A percentile compares a stretch with the other conserved stretches of the same genome.
Evolutionary conservation across 2,888 invertebrate species (phyloP).

Genomic region (Cecidostiba fungosa): DNA sequence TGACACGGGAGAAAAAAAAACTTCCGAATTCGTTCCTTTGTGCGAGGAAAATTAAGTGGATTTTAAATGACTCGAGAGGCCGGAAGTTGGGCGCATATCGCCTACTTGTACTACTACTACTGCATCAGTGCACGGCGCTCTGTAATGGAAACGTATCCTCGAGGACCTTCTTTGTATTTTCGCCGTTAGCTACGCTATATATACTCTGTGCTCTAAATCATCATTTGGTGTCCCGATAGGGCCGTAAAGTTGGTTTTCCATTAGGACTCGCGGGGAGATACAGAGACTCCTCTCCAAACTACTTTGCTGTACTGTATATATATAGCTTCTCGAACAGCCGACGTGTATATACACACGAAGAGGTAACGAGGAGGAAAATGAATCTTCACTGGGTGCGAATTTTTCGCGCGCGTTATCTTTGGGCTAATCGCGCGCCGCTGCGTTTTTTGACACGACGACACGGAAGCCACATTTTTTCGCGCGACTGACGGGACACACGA

Average conservation of each 20-base stretch:
- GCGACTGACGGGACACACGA: not conserved
- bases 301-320: not conserved
- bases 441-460: not conserved
- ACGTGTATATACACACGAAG: not conserved
- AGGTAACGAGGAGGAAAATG: conserved; percentile 1
- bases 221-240: conserved; percentile 30
- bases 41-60: conserved; percentile 1
- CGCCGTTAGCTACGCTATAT: not conserved
- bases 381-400: not conserved
- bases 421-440: not conserved
- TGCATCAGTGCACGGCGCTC: not conserved
- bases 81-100: not conserved
- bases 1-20: not conserved
- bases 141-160: conserved; percentile 20
- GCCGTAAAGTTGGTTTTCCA: conserved; percentile 41
- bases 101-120: not conserved
- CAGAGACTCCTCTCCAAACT: not conserved
- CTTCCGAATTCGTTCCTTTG: not conserved
- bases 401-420: not conserved
- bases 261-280: not conserved
- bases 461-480: not conserved
- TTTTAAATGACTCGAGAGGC: not conserved
- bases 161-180: conserved; percentile 9
- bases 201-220: conserved; percentile 32
- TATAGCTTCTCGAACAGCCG: not conserved